A percentile compares a stretch with the other conserved stretches of the same genome.
Conservation (phyloP, 2,888 invertebrate species). For the Cephus pygmeus region DNA sequence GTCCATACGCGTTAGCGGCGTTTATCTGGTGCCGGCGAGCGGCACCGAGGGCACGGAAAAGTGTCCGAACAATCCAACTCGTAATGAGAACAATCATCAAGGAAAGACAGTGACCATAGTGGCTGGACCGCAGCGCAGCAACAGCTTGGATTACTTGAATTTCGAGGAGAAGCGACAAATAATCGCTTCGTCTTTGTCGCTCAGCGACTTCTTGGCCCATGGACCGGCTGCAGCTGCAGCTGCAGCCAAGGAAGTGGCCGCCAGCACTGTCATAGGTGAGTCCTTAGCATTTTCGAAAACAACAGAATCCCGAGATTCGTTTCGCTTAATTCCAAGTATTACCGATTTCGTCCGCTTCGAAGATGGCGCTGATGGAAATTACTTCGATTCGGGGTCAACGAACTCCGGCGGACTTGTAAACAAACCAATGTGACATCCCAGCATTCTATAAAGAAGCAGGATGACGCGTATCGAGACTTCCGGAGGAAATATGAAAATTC, state of each 20-base stretch:
- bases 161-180: constrained; percentile 92
- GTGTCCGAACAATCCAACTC: constrained; percentile 17
- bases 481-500: background rate
- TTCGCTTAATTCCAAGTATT: no score
- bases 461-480: constrained; percentile 5
- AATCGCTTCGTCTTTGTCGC: constrained; percentile 87
- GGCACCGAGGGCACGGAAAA: constrained; percentile 40
- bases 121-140: constrained; percentile 76
- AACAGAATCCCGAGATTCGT: no score
- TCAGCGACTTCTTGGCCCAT: constrained; percentile 85
- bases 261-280: constrained; percentile 66
- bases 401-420: constrained; percentile 36
- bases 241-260: constrained; percentile 67
- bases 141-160: constrained; percentile 88
- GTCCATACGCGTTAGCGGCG: constrained; percentile 64
- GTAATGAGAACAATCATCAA: constrained; percentile 29
- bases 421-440: constrained; percentile 18
- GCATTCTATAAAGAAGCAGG: background rate
- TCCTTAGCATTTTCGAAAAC: constrained; percentile 9
- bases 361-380: background rate
- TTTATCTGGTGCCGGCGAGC: constrained; percentile 58
- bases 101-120: constrained; percentile 76
- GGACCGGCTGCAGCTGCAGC: constrained; percentile 71
- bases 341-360: background rate
- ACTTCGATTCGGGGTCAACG: constrained; percentile 44